Evolutionary conservation across 2,888 invertebrate genomes (phyloP), one percentile per base, ranked within the genome.

Genomic region (Campopleginae sp.): DNA sequence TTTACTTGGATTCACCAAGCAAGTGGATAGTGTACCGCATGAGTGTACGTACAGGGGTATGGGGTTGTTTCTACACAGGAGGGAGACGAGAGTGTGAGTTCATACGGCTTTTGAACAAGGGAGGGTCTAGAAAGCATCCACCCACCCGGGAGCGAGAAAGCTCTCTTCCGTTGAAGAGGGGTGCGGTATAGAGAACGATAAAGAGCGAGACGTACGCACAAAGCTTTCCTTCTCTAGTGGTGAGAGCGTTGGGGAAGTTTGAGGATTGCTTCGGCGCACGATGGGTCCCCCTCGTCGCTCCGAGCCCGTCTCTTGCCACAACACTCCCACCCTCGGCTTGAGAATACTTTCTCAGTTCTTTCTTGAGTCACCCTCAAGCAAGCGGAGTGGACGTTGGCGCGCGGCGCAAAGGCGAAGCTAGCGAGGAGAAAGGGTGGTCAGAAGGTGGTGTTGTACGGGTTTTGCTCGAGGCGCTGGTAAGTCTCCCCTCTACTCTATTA

Each of bases 321-420:
- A 63, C 51, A 17, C 72, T 61, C 71, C 65, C 54, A 42, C 54
- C 46, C 83, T 85, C 85, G 58, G 58, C 86, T 87, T 90, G 89
- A 91, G 92, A 90, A 91, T 92, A 92, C 91, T 93, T 93, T 93
- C 93, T 93, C 93, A 90, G 91, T 91, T 93, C 92, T 93, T 93
- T 93, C 93, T 93, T 93, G 91, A 88, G 88, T 88, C 84, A 80
- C 90, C 90, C 91, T 92, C 92, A 92, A 93, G 93, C 92, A 92
- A 92, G 91, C 92, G 91, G 72, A 51, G 74, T 66, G 80, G 54
- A 66, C 66, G 80, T 46, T 66, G 72, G 51, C 80, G 77, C 66
- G 68, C 76, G 77, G 66, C 71, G 82, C 76, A 82, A 86, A 88
- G 84, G 86, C 83, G 84, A 87, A 86, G 77, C 82, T 74, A 70